phyloP scores from a whole-genome alignment of 2,113 vertebrate species.

The Nothobranchius kuhntae region DNA sequence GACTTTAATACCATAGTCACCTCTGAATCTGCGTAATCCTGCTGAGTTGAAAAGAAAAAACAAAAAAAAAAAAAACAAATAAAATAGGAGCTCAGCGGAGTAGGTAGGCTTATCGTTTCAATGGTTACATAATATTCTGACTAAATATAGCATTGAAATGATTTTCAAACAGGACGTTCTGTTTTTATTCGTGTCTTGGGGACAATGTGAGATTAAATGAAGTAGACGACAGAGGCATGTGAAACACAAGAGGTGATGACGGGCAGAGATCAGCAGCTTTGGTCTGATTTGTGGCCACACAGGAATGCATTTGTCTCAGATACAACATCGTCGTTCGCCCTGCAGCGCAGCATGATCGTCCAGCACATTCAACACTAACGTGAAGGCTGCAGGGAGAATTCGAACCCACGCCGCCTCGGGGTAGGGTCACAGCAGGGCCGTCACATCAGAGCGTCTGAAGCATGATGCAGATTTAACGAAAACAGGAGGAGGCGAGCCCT shows the following conservation, averaged over 20 bases:
- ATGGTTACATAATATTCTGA: conserved; percentile 31
- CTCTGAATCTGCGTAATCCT: conserved; percentile 24
- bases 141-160: not conserved
- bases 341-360: conserved; percentile 1
- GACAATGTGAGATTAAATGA: too few species aligned
- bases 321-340: not conserved
- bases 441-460: conserved; percentile 1
- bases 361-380: conserved; percentile 6
- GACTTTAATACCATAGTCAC: conserved; percentile 10
- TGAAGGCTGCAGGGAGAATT: conserved; percentile 5
- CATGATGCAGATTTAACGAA: not conserved
- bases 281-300: too few species aligned
- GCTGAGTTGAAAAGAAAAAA: not conserved
- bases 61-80: too few species aligned
- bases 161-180: too few species aligned
- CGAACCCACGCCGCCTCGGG: conserved; percentile 9
- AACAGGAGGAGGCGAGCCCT: not conserved
- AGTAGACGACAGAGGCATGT: not conserved
- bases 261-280: not conserved
- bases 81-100: not conserved
- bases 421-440: conserved; percentile 13
- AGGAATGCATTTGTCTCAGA: conserved; percentile 14
- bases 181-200: not conserved
- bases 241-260: not conserved
- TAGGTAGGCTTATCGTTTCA: conserved; percentile 27